Evolutionary conservation across 2,113 vertebrate species (phyloP).

Genomic region (Pogona vitticeps): DNA sequence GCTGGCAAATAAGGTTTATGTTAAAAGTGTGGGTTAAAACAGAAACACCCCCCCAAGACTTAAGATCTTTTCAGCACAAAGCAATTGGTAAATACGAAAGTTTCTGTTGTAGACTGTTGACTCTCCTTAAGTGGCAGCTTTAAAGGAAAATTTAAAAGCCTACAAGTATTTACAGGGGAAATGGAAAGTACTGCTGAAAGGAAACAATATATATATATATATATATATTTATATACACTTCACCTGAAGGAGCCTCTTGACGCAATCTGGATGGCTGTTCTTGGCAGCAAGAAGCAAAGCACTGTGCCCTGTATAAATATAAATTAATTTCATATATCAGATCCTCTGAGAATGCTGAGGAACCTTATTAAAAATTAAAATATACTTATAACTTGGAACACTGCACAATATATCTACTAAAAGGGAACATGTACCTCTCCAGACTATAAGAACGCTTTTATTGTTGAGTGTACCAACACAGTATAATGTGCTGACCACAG

Average conservation of each 20-base stretch:
- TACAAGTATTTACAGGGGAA: not conserved
- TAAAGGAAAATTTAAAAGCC: not conserved
- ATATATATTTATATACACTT: conserved; percentile 43
- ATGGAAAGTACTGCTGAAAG: not conserved
- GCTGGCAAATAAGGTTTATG: too few relatives aligned
- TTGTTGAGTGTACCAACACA: not conserved
- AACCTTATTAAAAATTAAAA: not conserved
- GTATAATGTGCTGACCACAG: not conserved
- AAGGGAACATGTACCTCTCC: not conserved
- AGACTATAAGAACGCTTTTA: not conserved
- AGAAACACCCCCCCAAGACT: too few relatives aligned
- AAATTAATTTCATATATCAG: conserved; percentile 25
- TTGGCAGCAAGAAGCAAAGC: conserved; percentile 93
- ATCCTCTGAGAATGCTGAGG: not conserved
- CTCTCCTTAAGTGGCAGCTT: not conserved
- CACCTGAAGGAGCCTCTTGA: conserved; percentile 93
- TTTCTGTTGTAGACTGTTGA: not conserved
- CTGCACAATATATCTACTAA: not conserved
- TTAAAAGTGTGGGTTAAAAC: too few relatives aligned
- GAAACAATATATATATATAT: too few relatives aligned
- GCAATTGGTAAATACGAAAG: not conserved
- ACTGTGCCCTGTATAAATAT: conserved; percentile 80
- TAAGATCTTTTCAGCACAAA: not conserved
- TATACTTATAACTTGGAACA: not conserved
- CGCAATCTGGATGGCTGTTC: conserved; percentile 88